These are phyloP conservation scores for Drosophila lacertosa DNA, from an alignment of 1,140 invertebrate genomes.

Conservation along the genomic window DNA sequence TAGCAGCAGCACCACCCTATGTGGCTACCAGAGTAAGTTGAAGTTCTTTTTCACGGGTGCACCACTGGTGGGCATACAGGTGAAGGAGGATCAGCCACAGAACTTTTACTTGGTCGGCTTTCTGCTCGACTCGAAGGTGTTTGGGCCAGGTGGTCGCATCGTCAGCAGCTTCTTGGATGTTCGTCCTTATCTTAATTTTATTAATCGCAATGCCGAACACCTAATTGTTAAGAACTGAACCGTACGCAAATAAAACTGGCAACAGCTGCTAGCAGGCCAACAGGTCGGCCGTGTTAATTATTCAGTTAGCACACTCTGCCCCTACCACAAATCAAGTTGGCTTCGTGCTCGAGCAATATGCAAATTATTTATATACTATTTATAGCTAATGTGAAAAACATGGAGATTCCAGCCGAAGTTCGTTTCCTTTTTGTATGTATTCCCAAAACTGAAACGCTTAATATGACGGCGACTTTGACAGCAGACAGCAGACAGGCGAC, in stretches of 20 bases:
- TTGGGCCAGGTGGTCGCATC: conserved; percentile 8
- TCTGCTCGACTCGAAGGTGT: conserved; percentile 42
- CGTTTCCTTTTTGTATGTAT: conserved; percentile 15
- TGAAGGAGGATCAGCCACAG: conserved; percentile 34
- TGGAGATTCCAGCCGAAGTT: conserved; percentile 54
- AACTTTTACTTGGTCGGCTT: conserved; percentile 63
- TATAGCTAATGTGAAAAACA: conserved; percentile 69
- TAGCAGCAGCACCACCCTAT: conserved; percentile 49
- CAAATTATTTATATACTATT: conserved; percentile 74
- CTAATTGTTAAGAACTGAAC: conserved; percentile 45
- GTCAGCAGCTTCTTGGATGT: conserved; percentile 57
- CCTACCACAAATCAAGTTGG: background rate
- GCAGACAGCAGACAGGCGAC: conserved; percentile 47
- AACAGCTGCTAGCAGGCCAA: conserved; percentile 60
- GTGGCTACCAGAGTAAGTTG: conserved; percentile 37
- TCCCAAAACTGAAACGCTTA: conserved; percentile 13
- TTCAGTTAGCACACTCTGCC: conserved; percentile 37
- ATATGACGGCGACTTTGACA: conserved; percentile 32
- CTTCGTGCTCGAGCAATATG: conserved; percentile 60
- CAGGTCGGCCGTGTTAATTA: conserved; percentile 68
- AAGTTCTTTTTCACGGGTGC: conserved; percentile 46
- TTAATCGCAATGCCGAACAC: conserved; percentile 48
- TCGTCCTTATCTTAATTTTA: conserved; percentile 53
- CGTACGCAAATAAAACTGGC: conserved; percentile 6
- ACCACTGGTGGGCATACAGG: conserved; percentile 60